Evolutionary conservation across 2,888 invertebrate genomes (phyloP), one percentile per base, ranked within the genome.

Genomic region (Nomada goodeniana): DNA sequence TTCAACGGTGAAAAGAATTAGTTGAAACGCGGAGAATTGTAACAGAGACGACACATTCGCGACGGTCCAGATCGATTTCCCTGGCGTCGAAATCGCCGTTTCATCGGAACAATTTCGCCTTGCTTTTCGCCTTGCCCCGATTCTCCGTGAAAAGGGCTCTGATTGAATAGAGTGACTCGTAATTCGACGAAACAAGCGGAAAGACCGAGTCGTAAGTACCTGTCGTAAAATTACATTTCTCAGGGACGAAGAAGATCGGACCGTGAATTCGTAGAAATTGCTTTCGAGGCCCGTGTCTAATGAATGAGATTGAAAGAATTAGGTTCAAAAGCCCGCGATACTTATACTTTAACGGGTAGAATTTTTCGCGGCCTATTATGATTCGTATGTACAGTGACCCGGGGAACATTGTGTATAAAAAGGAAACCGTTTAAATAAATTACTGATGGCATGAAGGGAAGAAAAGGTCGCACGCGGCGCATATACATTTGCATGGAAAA

Each of bases 401-500:
- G 20, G 0, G 13, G 18, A 36, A 18, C 52, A 20, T 15, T 29
- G 9, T 53, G 44, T 20, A 44, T 15, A 63, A 63, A 18, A 26
- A 26, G 3, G 18, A 13, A 10, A 26, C 47, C 47, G 47, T 47
- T 60, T 18, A 23, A 23, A n/a, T 42, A 26, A 63, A 63, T 72
- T 42, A n/a, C 44, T 10, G 23, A 18, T 1, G 7, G 23, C 26
- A 44, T n/a, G 50, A 65, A 65, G 23, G 26, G 13, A 13, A 44
- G 10, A 18, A 15, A 63, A 47, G 11, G 7, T 0, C 36, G 70
- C 15, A n/a, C 20, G 47, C 15, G 9, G 10, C 20, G 20, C 55
- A 63, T 36, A 47, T 44, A 29, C 47, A 63, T 70, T 61, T 76
- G 47, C 65, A 63, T 55, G 63, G 63, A 47, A 72, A 64, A 72